These are phyloP conservation scores for Momotus momota DNA, from an alignment of 2,797 vertebrate species.

Conservation along the genomic window DNA sequence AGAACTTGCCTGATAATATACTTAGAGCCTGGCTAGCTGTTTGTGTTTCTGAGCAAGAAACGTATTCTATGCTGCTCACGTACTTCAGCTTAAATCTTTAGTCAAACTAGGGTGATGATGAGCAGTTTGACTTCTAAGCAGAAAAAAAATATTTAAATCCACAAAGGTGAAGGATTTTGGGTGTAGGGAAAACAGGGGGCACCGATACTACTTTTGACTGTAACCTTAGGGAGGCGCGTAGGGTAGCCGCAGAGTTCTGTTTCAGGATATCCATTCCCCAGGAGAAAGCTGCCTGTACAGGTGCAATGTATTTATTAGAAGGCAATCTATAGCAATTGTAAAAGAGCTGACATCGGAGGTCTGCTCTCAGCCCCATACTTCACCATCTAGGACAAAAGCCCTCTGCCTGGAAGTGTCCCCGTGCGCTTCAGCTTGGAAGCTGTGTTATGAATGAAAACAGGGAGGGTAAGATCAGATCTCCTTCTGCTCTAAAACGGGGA, in stretches of 20 bases:
- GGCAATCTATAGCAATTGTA: not conserved
- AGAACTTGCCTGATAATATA: constrained; percentile 98
- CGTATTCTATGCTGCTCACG: constrained; percentile 88
- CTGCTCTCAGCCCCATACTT: not conserved
- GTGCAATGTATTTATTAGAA: not conserved
- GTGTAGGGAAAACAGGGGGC: constrained; percentile 21
- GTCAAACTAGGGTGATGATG: constrained; percentile 89
- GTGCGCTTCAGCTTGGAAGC: accelerated
- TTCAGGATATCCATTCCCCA: not conserved
- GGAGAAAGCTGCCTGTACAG: not conserved
- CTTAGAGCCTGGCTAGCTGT: constrained; percentile 94
- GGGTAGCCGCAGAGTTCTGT: not conserved
- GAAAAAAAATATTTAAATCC: constrained; percentile 80
- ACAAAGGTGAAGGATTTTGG: constrained; percentile 79
- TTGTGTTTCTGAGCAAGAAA: constrained; percentile 91
- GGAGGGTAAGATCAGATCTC: not conserved
- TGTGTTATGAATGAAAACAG: not conserved
- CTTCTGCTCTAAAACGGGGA: not conserved
- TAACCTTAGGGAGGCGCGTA: not conserved
- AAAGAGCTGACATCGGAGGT: not conserved
- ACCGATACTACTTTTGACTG: not conserved
- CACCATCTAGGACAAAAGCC: not conserved
- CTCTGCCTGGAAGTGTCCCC: not conserved
- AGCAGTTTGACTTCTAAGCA: constrained; percentile 85
- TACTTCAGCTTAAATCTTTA: constrained; percentile 92